Evolutionary conservation across 2,797 vertebrate species (phyloP), one percentile per base, ranked within the genome.

Genomic region (Channa striata): DNA sequence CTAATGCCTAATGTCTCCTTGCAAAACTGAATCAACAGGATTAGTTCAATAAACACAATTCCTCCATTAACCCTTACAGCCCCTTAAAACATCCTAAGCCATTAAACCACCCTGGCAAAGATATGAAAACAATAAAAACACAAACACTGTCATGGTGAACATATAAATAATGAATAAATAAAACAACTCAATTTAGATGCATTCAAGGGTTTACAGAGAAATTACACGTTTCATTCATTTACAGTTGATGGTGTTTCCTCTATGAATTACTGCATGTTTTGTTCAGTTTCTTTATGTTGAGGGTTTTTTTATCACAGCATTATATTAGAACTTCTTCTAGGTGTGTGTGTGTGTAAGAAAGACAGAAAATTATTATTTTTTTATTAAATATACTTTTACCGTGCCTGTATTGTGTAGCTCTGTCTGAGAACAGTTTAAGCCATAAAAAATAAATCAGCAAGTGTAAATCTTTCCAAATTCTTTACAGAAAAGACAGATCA

Each of bases 111-210:
- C 1, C 30, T 57, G 68, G 66, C 19, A 69, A 52, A 19, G 19
- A 56, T 48, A 30, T 30, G 25, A 61, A 58, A 74, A 80, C 53
- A 78, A 77, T 47, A 52, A 17, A 65, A 73, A 71, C 53, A 80
- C 52, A 64, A 58, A 83, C 42, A 64, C 51, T 7, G 49, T 21
- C 47, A 84, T 73, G 51, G 71, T 75, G 57, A 83, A 54, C 63
- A 81, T 62, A 86, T 25, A 74, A 80, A 81, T 42, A 77, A 82
- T 82, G 56, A 67, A 51, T 19, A 80, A n/a, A 53, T 44, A 36
- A 21, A 5, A 20, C 4, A 3, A 16, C 17, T 16, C 43, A 19
- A 19, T 10, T 67, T 48, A 59, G 56, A 80, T 68, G 62, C 58
- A 75, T 67, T 72, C 68, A 82, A 69, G 49, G 62, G 50, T 66